Conservation (phyloP, 37 sponge, comb jelly and placozoan genomes). For the Lycopodina hypogea region DNA sequence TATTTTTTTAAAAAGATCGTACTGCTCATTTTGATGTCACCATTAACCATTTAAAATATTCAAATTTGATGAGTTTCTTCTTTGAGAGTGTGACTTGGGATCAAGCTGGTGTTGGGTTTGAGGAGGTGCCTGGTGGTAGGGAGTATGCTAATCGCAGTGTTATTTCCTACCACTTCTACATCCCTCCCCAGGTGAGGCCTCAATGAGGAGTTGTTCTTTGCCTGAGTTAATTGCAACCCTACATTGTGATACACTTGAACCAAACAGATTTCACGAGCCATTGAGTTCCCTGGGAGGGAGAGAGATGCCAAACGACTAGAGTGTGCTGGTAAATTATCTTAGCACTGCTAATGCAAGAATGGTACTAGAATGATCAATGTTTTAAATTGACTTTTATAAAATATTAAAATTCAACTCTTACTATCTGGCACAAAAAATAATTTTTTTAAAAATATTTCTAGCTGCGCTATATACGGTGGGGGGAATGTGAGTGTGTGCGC, state of each 20-base stretch:
- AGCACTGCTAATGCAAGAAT: too few species aligned
- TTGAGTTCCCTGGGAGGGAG: slow-evolving; percentile 39
- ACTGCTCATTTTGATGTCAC: background rate
- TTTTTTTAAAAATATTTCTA: too few species aligned
- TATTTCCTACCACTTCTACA: slow-evolving; percentile 83
- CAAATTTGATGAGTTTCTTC: too few species aligned
- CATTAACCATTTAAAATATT: slow-evolving; percentile 6
- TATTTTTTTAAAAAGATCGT: background rate
- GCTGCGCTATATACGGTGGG: too few species aligned
- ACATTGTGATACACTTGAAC: too few species aligned
- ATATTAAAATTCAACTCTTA: too few species aligned
- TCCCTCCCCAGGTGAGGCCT: slow-evolving; percentile 62
- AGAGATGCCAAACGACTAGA: slow-evolving; percentile 60
- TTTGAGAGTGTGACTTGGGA: slow-evolving; percentile 88
- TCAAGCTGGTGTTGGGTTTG: slow-evolving; percentile 74
- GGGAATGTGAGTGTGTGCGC: too few species aligned
- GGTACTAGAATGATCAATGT: too few species aligned
- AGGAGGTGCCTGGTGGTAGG: slow-evolving; percentile 74
- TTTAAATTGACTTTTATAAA: too few species aligned
- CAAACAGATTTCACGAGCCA: background rate
- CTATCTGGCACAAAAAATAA: too few species aligned
- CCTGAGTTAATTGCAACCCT: too few species aligned
- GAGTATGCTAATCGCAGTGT: slow-evolving; percentile 82
- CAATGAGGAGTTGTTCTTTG: too few species aligned
- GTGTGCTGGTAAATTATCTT: slow-evolving; percentile 59